These are phyloP conservation scores for Pheosia tremula DNA, from an alignment of 2,888 invertebrate genomes.

Conservation along the genomic window DNA sequence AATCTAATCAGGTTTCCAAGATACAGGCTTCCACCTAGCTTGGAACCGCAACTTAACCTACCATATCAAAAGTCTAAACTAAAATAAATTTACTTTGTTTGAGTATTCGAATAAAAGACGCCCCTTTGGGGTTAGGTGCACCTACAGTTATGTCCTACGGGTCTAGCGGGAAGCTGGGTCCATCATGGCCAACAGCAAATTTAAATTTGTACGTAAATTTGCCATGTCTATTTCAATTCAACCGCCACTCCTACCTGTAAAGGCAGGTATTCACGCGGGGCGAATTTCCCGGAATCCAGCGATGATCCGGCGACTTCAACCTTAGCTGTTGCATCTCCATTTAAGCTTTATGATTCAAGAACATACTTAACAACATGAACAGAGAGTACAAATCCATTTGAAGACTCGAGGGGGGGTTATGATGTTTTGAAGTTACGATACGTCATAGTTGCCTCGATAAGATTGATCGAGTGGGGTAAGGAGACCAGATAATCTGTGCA, in stretches of 20 bases:
- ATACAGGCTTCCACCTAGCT: too few relatives aligned
- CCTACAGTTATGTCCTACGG: too few relatives aligned
- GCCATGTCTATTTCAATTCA: slow-evolving; percentile 51
- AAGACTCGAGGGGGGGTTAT: slow-evolving; percentile 18
- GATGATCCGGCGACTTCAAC: slow-evolving; percentile 80
- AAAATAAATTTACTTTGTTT: too few relatives aligned
- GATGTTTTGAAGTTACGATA: slow-evolving; percentile 40
- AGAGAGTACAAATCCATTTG: slow-evolving; percentile 38
- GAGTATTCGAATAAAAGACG: too few relatives aligned
- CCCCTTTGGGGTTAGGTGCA: too few relatives aligned
- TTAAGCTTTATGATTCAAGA: slow-evolving; percentile 31
- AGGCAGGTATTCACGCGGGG: slow-evolving; percentile 82
- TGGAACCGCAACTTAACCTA: too few relatives aligned
- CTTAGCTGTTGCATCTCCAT: slow-evolving; percentile 61
- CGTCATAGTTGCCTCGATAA: slow-evolving; percentile 74
- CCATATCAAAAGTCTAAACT: too few relatives aligned
- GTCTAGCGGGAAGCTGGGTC: too few relatives aligned
- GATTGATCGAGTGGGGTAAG: slow-evolving; percentile 84
- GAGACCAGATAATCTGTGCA: slow-evolving; percentile 78
- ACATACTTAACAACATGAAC: neutral
- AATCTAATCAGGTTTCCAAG: too few relatives aligned
- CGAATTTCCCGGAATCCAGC: slow-evolving; percentile 83
- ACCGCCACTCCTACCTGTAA: slow-evolving; percentile 68
- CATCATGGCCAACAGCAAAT: neutral
- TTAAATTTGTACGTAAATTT: neutral